Evolutionary conservation across 2,113 vertebrate species (phyloP).

Genomic region (Okapia johnstoni): DNA sequence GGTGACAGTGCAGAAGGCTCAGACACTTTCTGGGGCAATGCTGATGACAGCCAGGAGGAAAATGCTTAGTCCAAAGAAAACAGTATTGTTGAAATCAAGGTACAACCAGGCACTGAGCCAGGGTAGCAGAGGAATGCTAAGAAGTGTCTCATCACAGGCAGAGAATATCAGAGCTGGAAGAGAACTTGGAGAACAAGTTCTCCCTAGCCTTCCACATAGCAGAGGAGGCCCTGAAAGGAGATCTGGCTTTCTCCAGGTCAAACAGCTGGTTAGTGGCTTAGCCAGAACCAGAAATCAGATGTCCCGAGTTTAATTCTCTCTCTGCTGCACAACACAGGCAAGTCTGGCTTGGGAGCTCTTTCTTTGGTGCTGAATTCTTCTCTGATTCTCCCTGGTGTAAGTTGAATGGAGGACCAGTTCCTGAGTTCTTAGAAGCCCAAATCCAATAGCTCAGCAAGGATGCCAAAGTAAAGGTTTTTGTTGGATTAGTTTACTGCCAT

Average conservation of each 20-base stretch:
- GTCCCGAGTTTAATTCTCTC: not conserved
- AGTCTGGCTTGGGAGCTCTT: not conserved
- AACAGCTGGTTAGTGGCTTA: not conserved
- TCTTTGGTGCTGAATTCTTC: not conserved
- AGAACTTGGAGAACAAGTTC: not conserved
- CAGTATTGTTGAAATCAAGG: not conserved
- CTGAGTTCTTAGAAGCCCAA: not conserved
- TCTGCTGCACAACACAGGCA: not conserved
- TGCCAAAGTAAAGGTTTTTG: not conserved
- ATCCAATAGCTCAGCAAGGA: not conserved
- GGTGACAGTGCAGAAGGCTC: not conserved
- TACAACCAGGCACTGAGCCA: not conserved
- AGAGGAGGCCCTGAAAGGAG: not conserved
- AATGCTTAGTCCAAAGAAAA: not conserved
- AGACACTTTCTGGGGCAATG: not conserved
- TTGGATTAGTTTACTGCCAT: not conserved
- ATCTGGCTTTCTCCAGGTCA: not conserved
- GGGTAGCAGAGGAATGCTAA: not conserved
- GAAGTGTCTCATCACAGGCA: not conserved
- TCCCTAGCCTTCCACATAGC: not conserved
- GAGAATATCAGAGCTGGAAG: not conserved
- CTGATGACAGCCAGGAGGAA: not conserved
- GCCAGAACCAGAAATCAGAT: not conserved
- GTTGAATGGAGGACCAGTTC: not conserved
- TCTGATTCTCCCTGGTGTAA: not conserved